These are phyloP conservation scores for Saxidomus purpurata DNA, from an alignment of 1,140 invertebrate genomes.

Conservation along the genomic window DNA sequence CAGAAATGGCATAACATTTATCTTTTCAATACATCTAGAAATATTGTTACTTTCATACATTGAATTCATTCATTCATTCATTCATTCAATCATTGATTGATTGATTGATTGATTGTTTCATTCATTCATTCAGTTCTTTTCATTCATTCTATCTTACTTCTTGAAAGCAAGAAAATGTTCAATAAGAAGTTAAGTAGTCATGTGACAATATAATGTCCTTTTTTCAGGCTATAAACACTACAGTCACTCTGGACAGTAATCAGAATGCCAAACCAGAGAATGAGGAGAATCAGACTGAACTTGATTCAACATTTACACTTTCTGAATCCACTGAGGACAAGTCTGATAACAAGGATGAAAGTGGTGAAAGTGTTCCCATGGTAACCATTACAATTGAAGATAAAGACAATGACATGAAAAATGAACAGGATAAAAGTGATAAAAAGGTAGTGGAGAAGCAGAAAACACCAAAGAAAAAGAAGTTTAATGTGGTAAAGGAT, in stretches of 20 bases:
- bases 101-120: no score
- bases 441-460: constrained; percentile 64
- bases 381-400: constrained; percentile 59
- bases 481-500: constrained; percentile 73
- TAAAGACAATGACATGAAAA: constrained; percentile 85
- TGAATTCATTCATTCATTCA: no score
- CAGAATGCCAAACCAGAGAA: constrained; percentile 1
- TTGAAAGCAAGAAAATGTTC: no score
- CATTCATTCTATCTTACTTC: no score
- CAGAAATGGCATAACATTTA: no score
- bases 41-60: no score
- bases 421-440: constrained; percentile 79
- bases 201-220: no score
- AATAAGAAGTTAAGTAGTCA: no score
- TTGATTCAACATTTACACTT: constrained; percentile 39
- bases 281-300: constrained; percentile 1
- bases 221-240: constrained; percentile 39
- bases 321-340: not conserved
- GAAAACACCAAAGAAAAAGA: constrained; percentile 73
- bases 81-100: no score
- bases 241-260: constrained; percentile 24
- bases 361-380: constrained; percentile 18
- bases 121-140: no score
- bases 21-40: no score
- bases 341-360: constrained; percentile 39